phyloP scores from a whole-genome alignment of 1,140 invertebrate genomes.

The Drosophila sturtevanti region DNA sequence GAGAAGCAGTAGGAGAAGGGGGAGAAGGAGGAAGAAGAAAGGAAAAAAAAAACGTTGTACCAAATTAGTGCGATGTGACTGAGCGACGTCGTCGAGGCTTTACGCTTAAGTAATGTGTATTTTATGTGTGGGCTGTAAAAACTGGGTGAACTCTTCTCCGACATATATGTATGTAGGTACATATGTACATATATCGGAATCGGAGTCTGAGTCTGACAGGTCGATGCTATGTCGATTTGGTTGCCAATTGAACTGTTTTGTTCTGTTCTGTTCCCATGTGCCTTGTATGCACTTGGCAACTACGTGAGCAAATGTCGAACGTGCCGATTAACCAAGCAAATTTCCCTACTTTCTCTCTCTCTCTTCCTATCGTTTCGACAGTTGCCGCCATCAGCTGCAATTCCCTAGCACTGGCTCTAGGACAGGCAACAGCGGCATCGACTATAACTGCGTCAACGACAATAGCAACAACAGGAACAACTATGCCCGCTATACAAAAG shows the following conservation, averaged over 20 bases:
- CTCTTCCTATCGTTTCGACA: slow-evolving; percentile 12
- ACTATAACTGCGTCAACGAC: background rate
- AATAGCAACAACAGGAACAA: slow-evolving; percentile 72
- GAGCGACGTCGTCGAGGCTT: slow-evolving; percentile 62
- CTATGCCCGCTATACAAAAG: slow-evolving; percentile 85
- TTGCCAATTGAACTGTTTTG: slow-evolving; percentile 62
- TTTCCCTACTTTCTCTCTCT: slow-evolving; percentile 27
- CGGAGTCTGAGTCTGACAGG: slow-evolving; percentile 45
- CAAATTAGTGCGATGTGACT: slow-evolving; percentile 80
- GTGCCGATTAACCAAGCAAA: slow-evolving; percentile 74
- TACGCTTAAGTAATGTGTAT: slow-evolving; percentile 78
- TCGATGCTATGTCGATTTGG: slow-evolving; percentile 65
- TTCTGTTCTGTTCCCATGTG: slow-evolving; percentile 32
- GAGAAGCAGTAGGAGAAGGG: background rate
- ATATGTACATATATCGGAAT: background rate
- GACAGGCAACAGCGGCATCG: slow-evolving; percentile 18
- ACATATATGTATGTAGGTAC: too few relatives aligned
- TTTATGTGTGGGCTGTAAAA: slow-evolving; percentile 76
- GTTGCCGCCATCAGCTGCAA: slow-evolving; percentile 35
- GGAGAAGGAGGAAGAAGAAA: background rate
- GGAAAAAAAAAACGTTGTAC: slow-evolving; percentile 72
- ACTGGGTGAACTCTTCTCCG: slow-evolving; percentile 55
- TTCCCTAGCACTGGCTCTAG: background rate
- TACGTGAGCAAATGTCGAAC: slow-evolving; percentile 78
- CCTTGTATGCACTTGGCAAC: slow-evolving; percentile 67